These are phyloP conservation scores for Hippocampus abdominalis DNA, from an alignment of 2,113 vertebrate genomes.

Conservation along the genomic window DNA sequence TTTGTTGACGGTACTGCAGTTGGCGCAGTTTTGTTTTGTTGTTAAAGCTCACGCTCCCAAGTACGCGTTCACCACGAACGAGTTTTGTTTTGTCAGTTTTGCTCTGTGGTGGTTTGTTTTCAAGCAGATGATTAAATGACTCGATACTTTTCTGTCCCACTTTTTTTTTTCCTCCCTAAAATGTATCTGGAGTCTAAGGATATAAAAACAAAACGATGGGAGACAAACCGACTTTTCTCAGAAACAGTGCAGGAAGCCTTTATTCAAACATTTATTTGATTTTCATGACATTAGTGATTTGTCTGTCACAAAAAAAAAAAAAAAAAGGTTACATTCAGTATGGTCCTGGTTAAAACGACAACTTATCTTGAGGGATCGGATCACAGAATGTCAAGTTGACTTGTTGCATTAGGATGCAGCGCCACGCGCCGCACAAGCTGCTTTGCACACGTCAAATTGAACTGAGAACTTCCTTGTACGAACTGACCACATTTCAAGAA, in stretches of 20 bases:
- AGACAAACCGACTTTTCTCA: constrained; percentile 9
- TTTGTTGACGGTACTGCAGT: no score
- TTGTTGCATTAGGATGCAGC: constrained; percentile 29
- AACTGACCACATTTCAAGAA: constrained; percentile 4
- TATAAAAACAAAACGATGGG: not conserved
- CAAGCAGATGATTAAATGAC: no score
- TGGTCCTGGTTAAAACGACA: constrained; percentile 64
- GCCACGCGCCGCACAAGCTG: constrained; percentile 43
- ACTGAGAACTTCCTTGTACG: constrained; percentile 1
- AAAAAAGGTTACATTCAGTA: constrained; percentile 83
- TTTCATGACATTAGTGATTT: constrained; percentile 82
- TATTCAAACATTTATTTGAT: constrained; percentile 78
- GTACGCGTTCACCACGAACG: no score
- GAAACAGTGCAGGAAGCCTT: constrained; percentile 77
- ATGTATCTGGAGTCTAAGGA: not conserved
- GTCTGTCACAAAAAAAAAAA: constrained; percentile 51
- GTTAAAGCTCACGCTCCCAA: no score
- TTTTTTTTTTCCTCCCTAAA: no score
- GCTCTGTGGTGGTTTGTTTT: no score
- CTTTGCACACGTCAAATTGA: constrained; percentile 16
- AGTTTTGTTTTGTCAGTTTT: no score
- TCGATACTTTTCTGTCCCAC: no score
- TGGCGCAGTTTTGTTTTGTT: no score
- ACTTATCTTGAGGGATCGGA: not conserved
- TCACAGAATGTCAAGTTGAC: constrained; percentile 5